phyloP scores from a whole-genome alignment of 2,888 invertebrate genomes.

The Nephrocerus scutellatus region DNA sequence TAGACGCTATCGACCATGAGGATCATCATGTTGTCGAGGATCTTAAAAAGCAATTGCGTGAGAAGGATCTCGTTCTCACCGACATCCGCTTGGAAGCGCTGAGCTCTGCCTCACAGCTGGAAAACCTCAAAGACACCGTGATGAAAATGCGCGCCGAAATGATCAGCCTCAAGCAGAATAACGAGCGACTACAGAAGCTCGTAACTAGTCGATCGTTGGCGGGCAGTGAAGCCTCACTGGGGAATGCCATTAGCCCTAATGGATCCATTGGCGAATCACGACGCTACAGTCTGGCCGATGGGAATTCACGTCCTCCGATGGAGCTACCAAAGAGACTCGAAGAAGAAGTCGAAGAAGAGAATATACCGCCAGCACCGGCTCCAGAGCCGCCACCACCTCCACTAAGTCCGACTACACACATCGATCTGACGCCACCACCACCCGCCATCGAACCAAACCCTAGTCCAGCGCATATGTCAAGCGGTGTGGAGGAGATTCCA shows the following conservation, averaged over 20 bases:
- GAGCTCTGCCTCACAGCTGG: slow-evolving; percentile 94
- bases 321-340: slow-evolving; percentile 45
- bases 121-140: slow-evolving; percentile 92
- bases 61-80: slow-evolving; percentile 92
- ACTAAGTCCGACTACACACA: slow-evolving; percentile 43
- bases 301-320: slow-evolving; percentile 46
- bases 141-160: slow-evolving; percentile 94
- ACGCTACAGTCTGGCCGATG: slow-evolving; percentile 56
- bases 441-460: slow-evolving; percentile 41
- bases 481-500: slow-evolving; percentile 54
- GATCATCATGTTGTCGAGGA: slow-evolving; percentile 60
- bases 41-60: slow-evolving; percentile 84
- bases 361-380: slow-evolving; percentile 44
- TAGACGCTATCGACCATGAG: slow-evolving; percentile 46
- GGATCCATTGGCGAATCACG: slow-evolving; percentile 52
- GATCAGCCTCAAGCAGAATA: slow-evolving; percentile 93
- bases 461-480: slow-evolving; percentile 40
- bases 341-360: slow-evolving; percentile 46
- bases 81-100: slow-evolving; percentile 94
- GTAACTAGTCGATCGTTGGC: slow-evolving; percentile 63
- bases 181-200: slow-evolving; percentile 84
- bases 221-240: slow-evolving; percentile 57
- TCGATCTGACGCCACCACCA: slow-evolving; percentile 47
- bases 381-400: slow-evolving; percentile 46
- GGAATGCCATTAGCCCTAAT: slow-evolving; percentile 47